A percentile compares a stretch with the other conserved stretches of the same genome.
Evolutionary conservation across 2,113 vertebrate genomes (phyloP).

Genomic region (Platichthys stellatus): DNA sequence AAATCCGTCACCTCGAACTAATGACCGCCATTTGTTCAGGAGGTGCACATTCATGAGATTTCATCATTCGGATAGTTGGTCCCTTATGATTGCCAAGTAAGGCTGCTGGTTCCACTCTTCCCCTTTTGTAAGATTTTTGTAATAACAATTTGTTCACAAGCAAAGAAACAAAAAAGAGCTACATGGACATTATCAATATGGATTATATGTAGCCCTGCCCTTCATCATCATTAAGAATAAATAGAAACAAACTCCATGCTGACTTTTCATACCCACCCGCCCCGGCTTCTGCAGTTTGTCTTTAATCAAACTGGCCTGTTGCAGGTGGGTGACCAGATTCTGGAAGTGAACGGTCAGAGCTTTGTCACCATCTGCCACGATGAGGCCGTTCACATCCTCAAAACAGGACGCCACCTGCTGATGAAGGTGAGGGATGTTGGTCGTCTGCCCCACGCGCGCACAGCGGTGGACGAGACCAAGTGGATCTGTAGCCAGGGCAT

Average conservation of each 20-base stretch:
- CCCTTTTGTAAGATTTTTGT: background rate
- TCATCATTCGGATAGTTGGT: background rate
- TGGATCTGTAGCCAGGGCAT: conserved; percentile 88
- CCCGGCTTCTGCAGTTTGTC: background rate
- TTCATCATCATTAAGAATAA: too few species aligned
- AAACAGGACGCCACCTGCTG: conserved; percentile 87
- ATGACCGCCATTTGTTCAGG: background rate
- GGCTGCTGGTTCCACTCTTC: too few species aligned
- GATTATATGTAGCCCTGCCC: too few species aligned
- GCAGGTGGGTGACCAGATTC: conserved; percentile 96
- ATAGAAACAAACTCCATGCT: too few species aligned
- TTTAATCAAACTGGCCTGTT: background rate
- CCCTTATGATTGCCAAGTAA: background rate
- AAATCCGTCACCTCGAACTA: background rate
- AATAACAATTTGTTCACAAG: too few species aligned
- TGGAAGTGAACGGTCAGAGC: conserved; percentile 90
- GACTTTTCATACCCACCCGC: too few species aligned
- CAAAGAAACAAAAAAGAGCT: too few species aligned
- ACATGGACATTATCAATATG: too few species aligned
- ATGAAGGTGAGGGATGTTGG: conserved; percentile 92
- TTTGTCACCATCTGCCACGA: conserved; percentile 92
- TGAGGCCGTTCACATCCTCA: conserved; percentile 91
- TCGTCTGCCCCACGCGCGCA: conserved; percentile 91
- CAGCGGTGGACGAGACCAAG: conserved; percentile 89
- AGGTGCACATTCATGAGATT: background rate